Evolutionary conservation across 2,113 vertebrate genomes (phyloP).

Genomic region (Carollia perspicillata): DNA sequence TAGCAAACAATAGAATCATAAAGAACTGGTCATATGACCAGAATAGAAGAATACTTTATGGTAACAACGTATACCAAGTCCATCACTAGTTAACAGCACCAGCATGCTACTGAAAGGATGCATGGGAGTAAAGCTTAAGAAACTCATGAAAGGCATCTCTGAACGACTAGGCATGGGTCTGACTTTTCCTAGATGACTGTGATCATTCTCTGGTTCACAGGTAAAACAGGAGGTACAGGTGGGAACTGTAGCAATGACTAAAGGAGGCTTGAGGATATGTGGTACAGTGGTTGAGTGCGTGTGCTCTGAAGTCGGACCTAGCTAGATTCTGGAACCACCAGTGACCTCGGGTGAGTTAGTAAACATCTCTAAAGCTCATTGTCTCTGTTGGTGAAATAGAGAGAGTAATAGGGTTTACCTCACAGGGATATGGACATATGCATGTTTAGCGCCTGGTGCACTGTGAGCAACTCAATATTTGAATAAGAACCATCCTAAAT

Average conservation of each 20-base stretch:
- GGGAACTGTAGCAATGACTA: background rate
- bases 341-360: background rate
- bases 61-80: background rate
- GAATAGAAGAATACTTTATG: background rate
- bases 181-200: background rate
- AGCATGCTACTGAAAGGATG: background rate
- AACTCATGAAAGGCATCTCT: background rate
- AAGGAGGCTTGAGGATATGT: background rate
- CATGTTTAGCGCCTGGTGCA: background rate
- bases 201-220: background rate
- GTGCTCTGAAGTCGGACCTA: background rate
- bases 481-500: background rate
- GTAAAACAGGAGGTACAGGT: background rate
- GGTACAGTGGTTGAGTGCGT: background rate
- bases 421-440: background rate
- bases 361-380: background rate
- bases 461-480: background rate
- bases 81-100: background rate
- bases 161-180: background rate
- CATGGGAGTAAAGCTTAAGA: background rate
- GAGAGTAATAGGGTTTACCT: background rate
- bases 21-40: background rate
- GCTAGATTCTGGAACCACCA: background rate
- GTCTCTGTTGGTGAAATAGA: background rate
- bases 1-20: background rate